These are phyloP conservation scores for Scaptomyza flava DNA, from an alignment of 2,888 invertebrate species.

Conservation along the genomic window DNA sequence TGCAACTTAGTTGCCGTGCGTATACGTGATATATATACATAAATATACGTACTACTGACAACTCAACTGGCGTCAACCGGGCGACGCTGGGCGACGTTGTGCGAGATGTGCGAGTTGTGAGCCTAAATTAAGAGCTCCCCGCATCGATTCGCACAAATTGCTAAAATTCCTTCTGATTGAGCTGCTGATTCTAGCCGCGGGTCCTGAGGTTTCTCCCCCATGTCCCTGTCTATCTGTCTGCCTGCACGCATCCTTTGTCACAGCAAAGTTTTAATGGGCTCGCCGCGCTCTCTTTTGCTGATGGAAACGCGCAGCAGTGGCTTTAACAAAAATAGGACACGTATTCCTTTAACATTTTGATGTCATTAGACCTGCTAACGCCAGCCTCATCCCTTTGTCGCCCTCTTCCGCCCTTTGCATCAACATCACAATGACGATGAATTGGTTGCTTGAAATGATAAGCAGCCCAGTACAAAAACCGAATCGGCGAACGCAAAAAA, in stretches of 20 bases:
- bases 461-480: constrained; percentile 20
- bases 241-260: not conserved
- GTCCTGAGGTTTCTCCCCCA: not conserved
- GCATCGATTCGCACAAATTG: constrained; percentile 50
- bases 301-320: constrained; percentile 28
- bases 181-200: constrained; percentile 20
- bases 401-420: too few relatives aligned
- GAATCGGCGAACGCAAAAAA: constrained; percentile 16
- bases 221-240: not conserved
- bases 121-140: constrained; percentile 22
- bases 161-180: constrained; percentile 44
- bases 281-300: not conserved
- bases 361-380: constrained; percentile 37
- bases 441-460: constrained; percentile 30
- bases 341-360: constrained; percentile 41
- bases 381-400: not conserved
- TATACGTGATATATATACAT: constrained; percentile 19
- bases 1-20: constrained; percentile 19
- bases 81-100: not conserved
- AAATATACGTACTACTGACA: not conserved
- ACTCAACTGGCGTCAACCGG: constrained; percentile 7
- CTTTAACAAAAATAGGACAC: constrained; percentile 46
- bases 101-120: not conserved
- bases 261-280: constrained; percentile 62
- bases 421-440: constrained; percentile 9